Evolutionary conservation across 1,140 invertebrate species (phyloP), one percentile per base, ranked within the genome.

Genomic region (Ceratitis capitata): DNA sequence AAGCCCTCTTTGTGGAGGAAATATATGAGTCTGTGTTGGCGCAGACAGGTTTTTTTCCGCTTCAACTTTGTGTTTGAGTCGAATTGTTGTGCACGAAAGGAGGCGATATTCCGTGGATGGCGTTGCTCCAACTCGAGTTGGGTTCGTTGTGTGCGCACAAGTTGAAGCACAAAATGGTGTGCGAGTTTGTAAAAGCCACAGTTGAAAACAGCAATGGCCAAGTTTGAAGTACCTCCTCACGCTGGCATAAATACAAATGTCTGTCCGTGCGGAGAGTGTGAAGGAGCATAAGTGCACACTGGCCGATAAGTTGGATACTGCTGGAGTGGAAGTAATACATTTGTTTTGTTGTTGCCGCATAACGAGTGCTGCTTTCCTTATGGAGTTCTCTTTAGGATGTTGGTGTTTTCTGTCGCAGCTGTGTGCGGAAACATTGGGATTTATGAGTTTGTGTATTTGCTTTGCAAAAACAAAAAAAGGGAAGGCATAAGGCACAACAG

Each of bases 171-270:
- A 78, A 78, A 78, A 78, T 78, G 69, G 69, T 45, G 69, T 78
- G 69, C 23, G n/a, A n/a, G 51, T 47, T 78, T 16, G 69, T 39
- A 78, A 78, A 78, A 78, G 69, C 69, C 69, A 78, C 69, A 78
- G 35, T 78, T 78, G 69, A 78, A 78, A 78, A 45, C 69, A 45
- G 69, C 69, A 78, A 47, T 39, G 45, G 69, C 69, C 39, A 78
- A 78, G 69, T 78, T 78, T 78, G 19, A 78, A 78, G 69, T 78
- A 42, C 39, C 42, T 45, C 42, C 69, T 45, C 42, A 78, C 69
- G 42, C n/a, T 47, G n/a, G 35, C 12, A 32, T n/a, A 61, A 7
- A 61, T 61, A 61, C 26, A 12, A n/a, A 61, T 3, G 26, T 29
- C 26, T 26, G 32, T 29, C 2, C 4, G 23, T 56, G 23, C 29